phyloP scores from a whole-genome alignment of 1,140 invertebrate genomes.

The Semibalanus balanoides region DNA sequence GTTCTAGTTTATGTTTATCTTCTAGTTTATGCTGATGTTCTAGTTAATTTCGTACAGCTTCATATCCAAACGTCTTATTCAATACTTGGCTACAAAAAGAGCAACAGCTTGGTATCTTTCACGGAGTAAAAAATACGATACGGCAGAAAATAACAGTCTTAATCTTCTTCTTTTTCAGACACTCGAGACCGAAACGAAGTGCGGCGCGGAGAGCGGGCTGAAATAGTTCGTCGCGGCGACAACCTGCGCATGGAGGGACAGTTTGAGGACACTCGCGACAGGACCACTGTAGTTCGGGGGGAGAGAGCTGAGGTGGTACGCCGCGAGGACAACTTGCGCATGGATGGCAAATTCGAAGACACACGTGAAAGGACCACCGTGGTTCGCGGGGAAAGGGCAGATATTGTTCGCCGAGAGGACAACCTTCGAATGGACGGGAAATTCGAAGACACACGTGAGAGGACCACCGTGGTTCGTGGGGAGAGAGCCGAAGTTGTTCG shows the following conservation, averaged over 20 bases:
- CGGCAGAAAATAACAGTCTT: too few relatives aligned
- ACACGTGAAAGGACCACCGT: constrained; percentile 28
- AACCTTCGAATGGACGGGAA: constrained; percentile 46
- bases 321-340: constrained; percentile 42
- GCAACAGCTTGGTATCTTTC: too few relatives aligned
- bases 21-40: too few relatives aligned
- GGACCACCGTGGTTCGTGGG: constrained; percentile 15
- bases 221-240: constrained; percentile 39
- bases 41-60: too few relatives aligned
- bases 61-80: too few relatives aligned
- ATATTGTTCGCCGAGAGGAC: constrained; percentile 30
- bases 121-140: too few relatives aligned
- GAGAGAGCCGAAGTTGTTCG: constrained; percentile 22
- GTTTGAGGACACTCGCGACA: background rate
- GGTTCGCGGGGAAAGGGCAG: constrained; percentile 21
- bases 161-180: background rate
- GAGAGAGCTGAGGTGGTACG: constrained; percentile 31
- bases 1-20: too few relatives aligned
- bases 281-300: constrained; percentile 4
- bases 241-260: constrained; percentile 42
- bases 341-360: constrained; percentile 40
- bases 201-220: constrained; percentile 19
- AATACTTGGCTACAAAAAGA: too few relatives aligned
- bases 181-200: background rate
- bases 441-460: constrained; percentile 24